Evolutionary conservation across 2,797 vertebrate genomes (phyloP).

Genomic region (Serranus cabrilla): DNA sequence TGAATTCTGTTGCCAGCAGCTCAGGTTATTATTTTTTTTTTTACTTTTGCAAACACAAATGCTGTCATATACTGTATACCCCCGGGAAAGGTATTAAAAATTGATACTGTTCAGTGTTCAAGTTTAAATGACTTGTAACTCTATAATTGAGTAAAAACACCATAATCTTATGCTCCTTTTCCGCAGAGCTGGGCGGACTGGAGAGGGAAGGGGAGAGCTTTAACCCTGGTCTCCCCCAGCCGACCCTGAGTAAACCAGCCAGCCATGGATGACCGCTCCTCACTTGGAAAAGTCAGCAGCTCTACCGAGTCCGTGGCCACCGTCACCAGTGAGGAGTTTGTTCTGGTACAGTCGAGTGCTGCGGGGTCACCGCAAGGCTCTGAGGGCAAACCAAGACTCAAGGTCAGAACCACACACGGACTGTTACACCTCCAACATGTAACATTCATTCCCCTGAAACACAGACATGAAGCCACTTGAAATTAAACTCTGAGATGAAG

Average conservation of each 20-base stretch:
- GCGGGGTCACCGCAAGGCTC: constrained; percentile 87
- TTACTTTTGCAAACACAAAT: too few relatives aligned
- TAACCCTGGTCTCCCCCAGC: constrained; percentile 66
- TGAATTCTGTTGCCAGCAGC: too few relatives aligned
- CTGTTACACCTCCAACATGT: background rate
- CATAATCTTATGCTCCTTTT: constrained; percentile 1
- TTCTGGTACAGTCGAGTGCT: constrained; percentile 89
- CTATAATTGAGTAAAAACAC: background rate
- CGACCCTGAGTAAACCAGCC: constrained; percentile 52
- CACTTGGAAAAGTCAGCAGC: constrained; percentile 89
- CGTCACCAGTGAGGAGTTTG: constrained; percentile 95
- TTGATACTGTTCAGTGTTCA: too few relatives aligned
- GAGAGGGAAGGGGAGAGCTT: constrained; percentile 66
- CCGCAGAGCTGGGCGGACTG: constrained; percentile 47
- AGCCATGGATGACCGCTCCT: constrained; percentile 90
- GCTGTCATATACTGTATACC: too few relatives aligned
- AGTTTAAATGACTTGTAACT: too few relatives aligned
- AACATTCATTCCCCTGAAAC: background rate
- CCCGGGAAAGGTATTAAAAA: too few relatives aligned
- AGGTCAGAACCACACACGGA: constrained; percentile 81
- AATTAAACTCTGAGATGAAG: too few relatives aligned
- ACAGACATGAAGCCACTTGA: background rate
- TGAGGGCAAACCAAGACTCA: constrained; percentile 90
- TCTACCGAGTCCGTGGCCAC: constrained; percentile 92
- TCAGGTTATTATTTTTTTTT: too few relatives aligned